These are phyloP conservation scores for Sminthurides aquaticus DNA, from an alignment of 2,888 invertebrate species.

Conservation along the genomic window DNA sequence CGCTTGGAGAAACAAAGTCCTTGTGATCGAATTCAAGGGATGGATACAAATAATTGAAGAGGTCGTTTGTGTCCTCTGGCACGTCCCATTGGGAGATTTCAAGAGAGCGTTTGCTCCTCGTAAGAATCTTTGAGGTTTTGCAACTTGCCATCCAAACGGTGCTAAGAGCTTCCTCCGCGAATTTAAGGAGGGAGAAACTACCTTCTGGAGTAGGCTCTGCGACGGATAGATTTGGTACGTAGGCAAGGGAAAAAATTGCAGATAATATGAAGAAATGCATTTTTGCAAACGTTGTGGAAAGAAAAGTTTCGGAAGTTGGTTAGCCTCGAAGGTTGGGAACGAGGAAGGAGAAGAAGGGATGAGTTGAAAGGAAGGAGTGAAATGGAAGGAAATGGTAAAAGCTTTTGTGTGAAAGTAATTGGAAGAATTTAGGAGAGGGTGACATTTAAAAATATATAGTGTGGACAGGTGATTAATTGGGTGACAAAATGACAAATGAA, in stretches of 20 bases:
- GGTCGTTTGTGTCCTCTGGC: constrained; percentile 27
- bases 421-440: no score
- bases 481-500: no score
- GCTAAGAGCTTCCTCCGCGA: background rate
- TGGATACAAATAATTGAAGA: constrained; percentile 37
- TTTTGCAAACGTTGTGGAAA: no score
- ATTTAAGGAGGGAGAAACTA: background rate
- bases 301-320: no score
- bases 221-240: background rate
- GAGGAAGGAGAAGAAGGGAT: no score
- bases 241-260: background rate
- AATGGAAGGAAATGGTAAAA: no score
- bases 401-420: no score
- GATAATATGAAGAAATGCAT: background rate
- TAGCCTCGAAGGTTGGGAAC: no score
- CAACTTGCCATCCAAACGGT: constrained; percentile 5
- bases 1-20: constrained; percentile 10
- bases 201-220: background rate
- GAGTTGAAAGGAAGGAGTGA: no score
- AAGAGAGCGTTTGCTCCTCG: background rate
- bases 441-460: no score
- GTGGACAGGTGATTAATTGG: no score
- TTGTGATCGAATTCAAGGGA: constrained; percentile 24
- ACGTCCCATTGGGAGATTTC: background rate
- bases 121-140: background rate